Evolutionary conservation across 2,113 vertebrate genomes (phyloP), one percentile per base, ranked within the genome.

Genomic region (Acrocephalus kingi): DNA sequence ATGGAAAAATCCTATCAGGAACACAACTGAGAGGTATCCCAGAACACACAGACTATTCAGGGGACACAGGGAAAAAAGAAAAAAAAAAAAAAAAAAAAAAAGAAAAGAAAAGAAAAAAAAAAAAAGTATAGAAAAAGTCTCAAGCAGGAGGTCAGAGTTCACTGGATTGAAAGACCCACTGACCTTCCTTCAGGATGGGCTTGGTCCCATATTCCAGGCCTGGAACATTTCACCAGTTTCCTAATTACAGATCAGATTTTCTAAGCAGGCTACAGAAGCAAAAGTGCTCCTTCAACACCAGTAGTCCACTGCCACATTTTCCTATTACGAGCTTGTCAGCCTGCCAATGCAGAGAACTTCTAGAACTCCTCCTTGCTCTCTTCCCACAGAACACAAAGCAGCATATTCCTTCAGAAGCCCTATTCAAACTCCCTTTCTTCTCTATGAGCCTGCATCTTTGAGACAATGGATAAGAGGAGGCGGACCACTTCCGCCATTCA

Each of bases 391-490:
- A 84, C 67, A 88, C 75, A 93, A 88, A 96, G 75, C 63, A 88
- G 49, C 67, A 83, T 94, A 94, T 94, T 88, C 76, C 95, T 92
- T 93, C 88, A 88, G 95, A 96, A 90, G 59, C 72, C 64, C 82
- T 83, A 69, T 94, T 96, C 85, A 84, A 72, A 37, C 76, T 89
- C 59, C 51, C 63, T 88, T 95, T 92, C 89, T 96, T 79, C 75
- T 54, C 73, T 45, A 46, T 24, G 56, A 82, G 91, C 66, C 67
- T 91, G 49, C n/a, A 84, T 91, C 94, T 97, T 75, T 94, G 54
- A 94, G 78, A 96, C 73, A 97, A 92, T 87, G 92, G n/a, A 46
- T 88, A 88, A 96, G 79, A 94, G 95, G 75, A 96, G 92, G 90
- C 89, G 25, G 90, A 89, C 89, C 84, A 95, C 72, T 91, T 93